Evolutionary conservation across 2,113 vertebrate species (phyloP).

Genomic region (Ceuthmochares aereus): DNA sequence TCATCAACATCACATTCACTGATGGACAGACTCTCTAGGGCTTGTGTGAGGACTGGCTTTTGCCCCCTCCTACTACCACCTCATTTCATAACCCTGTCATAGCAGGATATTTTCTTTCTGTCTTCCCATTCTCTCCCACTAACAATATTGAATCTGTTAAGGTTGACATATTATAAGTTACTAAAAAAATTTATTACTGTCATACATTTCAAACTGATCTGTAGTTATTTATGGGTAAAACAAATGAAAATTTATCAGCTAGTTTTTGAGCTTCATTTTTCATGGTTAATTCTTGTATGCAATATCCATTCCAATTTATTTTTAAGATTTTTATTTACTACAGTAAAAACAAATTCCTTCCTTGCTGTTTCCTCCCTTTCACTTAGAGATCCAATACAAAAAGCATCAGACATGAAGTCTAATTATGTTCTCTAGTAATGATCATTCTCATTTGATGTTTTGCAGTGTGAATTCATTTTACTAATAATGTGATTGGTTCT

Average conservation of each 20-base stretch:
- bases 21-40: neutral
- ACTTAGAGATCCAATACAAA: neutral
- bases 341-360: neutral
- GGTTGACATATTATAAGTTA: neutral
- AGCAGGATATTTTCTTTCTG: neutral
- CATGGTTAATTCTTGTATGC: neutral
- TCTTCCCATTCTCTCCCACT: neutral
- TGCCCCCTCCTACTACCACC: neutral
- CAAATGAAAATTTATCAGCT: neutral
- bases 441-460: slow-evolving; percentile 3
- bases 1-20: neutral
- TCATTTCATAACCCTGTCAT: neutral
- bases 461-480: slow-evolving; percentile 8
- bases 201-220: neutral
- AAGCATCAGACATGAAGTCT: neutral
- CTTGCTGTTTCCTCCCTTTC: neutral
- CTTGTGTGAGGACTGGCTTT: neutral
- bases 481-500: slow-evolving; percentile 16
- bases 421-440: slow-evolving; percentile 24
- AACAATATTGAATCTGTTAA: neutral
- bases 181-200: neutral
- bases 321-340: slow-evolving; percentile 16
- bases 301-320: slow-evolving; percentile 25
- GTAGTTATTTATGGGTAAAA: neutral
- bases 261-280: slow-evolving; percentile 1